Evolutionary conservation across 2,113 vertebrate genomes (phyloP).

Genomic region (Columbina picui): DNA sequence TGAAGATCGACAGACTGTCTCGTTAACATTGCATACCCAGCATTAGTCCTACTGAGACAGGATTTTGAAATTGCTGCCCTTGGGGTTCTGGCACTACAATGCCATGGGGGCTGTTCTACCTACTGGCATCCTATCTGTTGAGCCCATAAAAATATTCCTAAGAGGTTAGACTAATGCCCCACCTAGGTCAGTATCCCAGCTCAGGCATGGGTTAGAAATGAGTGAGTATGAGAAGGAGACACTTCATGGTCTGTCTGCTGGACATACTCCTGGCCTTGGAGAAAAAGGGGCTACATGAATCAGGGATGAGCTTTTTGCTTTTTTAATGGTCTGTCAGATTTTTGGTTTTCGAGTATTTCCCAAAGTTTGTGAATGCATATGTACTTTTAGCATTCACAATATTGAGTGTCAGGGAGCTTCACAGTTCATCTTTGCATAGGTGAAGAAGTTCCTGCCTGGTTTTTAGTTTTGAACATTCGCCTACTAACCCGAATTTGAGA

Average conservation of each 20-base stretch:
- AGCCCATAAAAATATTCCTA: background rate
- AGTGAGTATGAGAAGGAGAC: rapidly evolving
- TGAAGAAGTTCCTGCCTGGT: background rate
- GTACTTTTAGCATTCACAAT: rapidly evolving
- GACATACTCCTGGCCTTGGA: background rate
- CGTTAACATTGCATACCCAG: background rate
- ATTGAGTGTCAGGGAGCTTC: background rate
- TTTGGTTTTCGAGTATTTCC: background rate
- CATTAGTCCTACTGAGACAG: background rate
- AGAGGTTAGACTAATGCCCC: background rate
- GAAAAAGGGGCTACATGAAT: background rate
- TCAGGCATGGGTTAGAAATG: background rate
- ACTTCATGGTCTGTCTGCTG: background rate
- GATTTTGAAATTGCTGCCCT: background rate
- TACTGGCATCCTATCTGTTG: background rate
- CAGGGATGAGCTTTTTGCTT: background rate
- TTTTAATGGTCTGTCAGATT: background rate
- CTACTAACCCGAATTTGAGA: background rate
- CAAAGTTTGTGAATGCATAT: background rate
- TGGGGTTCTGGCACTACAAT: background rate
- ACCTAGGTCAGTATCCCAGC: background rate
- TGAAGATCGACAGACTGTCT: background rate
- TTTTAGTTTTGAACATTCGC: background rate
- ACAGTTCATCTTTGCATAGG: background rate
- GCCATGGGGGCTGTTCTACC: background rate